Percentiles rank a stretch among this genome's conserved stretches.
These are phyloP conservation scores for Philopotamus ludificatus DNA, from an alignment of 1,140 invertebrate genomes.

Conservation along the genomic window DNA sequence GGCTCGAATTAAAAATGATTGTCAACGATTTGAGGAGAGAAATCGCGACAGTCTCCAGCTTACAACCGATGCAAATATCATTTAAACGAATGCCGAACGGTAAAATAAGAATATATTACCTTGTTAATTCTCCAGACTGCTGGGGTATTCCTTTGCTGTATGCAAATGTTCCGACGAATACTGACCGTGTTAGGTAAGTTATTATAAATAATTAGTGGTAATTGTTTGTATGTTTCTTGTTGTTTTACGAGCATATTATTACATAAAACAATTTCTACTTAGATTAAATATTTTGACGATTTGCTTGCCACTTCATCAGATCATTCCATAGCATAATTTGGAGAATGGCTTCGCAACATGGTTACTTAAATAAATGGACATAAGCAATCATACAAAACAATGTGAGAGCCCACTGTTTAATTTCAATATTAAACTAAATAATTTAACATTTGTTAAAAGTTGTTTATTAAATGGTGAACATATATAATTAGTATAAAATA, in stretches of 20 bases:
- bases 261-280: too few species aligned
- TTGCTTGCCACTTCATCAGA: too few species aligned
- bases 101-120: conserved; percentile 82
- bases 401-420: too few species aligned
- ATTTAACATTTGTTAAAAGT: too few species aligned
- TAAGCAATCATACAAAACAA: too few species aligned
- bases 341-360: too few species aligned
- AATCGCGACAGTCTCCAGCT: conserved; percentile 71
- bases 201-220: not conserved
- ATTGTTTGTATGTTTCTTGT: too few species aligned
- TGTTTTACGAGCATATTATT: too few species aligned
- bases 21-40: conserved; percentile 80
- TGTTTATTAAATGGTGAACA: not conserved
- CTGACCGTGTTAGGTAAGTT: conserved; percentile 46
- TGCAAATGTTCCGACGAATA: conserved; percentile 67
- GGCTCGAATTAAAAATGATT: conserved; percentile 77
- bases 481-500: not conserved
- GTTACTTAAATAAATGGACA: too few species aligned
- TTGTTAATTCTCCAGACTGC: conserved; percentile 78
- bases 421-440: too few species aligned
- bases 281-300: too few species aligned
- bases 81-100: conserved; percentile 77
- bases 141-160: conserved; percentile 88
- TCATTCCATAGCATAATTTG: too few species aligned
- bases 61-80: conserved; percentile 75